These are phyloP conservation scores for Megaleporinus macrocephalus DNA, from an alignment of 2,113 vertebrate species.

Conservation along the genomic window DNA sequence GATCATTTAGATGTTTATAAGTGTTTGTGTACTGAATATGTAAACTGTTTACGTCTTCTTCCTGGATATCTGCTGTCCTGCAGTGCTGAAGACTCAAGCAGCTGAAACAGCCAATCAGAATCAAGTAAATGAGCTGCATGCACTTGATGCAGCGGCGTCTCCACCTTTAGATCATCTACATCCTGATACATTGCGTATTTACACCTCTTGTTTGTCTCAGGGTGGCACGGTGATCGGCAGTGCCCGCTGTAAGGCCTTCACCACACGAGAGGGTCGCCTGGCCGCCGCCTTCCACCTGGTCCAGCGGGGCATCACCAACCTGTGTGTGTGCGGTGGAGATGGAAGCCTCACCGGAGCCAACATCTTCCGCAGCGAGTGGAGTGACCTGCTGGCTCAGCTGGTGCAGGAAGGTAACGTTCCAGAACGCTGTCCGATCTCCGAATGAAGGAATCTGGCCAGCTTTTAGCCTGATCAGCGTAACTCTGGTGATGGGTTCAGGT, in stretches of 20 bases:
- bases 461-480: too few species aligned
- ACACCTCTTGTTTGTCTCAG: slow-evolving; percentile 63
- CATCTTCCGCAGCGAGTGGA: slow-evolving; percentile 92
- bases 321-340: slow-evolving; percentile 87
- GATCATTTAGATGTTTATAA: too few species aligned
- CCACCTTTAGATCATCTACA: too few species aligned
- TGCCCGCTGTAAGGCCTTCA: slow-evolving; percentile 91
- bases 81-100: too few species aligned
- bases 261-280: slow-evolving; percentile 84
- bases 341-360: slow-evolving; percentile 92
- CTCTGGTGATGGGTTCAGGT: too few species aligned
- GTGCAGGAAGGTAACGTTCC: slow-evolving; percentile 43
- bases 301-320: slow-evolving; percentile 91
- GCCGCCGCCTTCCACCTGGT: slow-evolving; percentile 87
- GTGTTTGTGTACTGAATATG: too few species aligned
- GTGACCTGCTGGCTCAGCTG: slow-evolving; percentile 78
- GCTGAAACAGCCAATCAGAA: too few species aligned
- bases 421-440: not conserved
- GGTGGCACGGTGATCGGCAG: slow-evolving; percentile 95
- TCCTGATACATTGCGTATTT: not conserved
- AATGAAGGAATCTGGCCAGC: not conserved
- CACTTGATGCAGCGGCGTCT: too few species aligned
- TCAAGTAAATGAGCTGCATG: too few species aligned
- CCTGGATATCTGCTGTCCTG: too few species aligned
- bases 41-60: too few species aligned